Evolutionary conservation across 37 sponge, comb jelly and placozoan genomes (phyloP), one percentile per base, ranked within the genome.

Genomic region (Amphimedon queenslandica): DNA sequence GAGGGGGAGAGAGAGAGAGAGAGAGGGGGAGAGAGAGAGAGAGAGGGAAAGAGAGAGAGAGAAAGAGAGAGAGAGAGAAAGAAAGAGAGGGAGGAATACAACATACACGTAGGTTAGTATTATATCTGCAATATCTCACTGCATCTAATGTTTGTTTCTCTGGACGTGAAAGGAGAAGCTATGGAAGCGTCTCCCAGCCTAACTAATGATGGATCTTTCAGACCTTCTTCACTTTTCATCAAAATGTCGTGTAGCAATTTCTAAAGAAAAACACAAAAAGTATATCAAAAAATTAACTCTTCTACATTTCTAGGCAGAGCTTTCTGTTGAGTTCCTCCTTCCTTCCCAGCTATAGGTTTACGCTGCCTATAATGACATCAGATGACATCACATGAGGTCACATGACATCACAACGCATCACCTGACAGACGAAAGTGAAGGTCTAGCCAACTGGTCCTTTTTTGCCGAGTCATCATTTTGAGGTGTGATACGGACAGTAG

Each of bases 161-260:
- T 82, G 47, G 84, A 86, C 3, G 99, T 98, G 86, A 98, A 98
- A 37, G 99, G 99, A 33, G 93, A 92, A 20, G 99, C 99, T 56
- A 98, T 98, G 64, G 96, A 95, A 34, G 99, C 99, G 79, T 98
- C 99, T 28, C 99, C 99, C 32, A 98, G 73, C 57, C 88, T 77
- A 16, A 98, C 99, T 51, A 92, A 65, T 42, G 85, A 77, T 37
- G 82, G 90, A 38, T 86, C 88, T 36, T 37, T 36, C 4, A 63
- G 25, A 27, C 64, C 73, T 63, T 87, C 67, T 2, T 88, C 78
- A 73, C 82, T 72, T 70, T 88, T 31, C 67, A 67, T 79, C 74
- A 85, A 29, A 32, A 87, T 40, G 32, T 87, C 75, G 31, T 72
- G 55, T 39, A 88, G n/a, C 4, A 42, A 58, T 67, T 83, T 78